These are phyloP conservation scores for Bruchidius siliquastri DNA, from an alignment of 2,888 invertebrate species.

Conservation along the genomic window DNA sequence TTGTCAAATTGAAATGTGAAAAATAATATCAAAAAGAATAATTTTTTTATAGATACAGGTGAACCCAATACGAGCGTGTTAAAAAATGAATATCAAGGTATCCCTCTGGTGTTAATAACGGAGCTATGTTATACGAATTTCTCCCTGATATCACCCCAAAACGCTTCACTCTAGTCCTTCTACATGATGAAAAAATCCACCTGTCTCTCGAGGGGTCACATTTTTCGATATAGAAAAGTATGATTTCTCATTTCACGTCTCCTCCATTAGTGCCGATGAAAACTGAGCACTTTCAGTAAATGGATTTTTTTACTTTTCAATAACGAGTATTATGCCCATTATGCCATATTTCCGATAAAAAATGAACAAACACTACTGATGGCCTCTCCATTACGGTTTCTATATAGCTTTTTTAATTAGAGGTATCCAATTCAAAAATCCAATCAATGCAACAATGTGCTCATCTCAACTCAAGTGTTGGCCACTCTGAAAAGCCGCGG, in stretches of 20 bases:
- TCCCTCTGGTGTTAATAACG: no score
- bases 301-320: neutral
- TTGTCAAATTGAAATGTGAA: no score
- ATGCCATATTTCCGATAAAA: neutral
- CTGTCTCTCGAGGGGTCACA: neutral
- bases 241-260: neutral
- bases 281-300: neutral
- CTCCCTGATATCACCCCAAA: no score
- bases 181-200: no score
- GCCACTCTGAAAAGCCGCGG: neutral
- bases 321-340: neutral
- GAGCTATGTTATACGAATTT: no score
- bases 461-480: neutral
- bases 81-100: no score
- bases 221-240: neutral
- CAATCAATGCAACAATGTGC: neutral
- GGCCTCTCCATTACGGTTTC: neutral
- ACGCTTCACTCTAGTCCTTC: no score
- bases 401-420: neutral
- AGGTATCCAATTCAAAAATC: neutral
- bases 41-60: no score
- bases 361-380: neutral
- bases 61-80: no score
- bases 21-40: no score
- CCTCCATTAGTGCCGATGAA: neutral